Conservation (phyloP, 2,888 invertebrate genomes). For the Latrodectus hesperus region DNA sequence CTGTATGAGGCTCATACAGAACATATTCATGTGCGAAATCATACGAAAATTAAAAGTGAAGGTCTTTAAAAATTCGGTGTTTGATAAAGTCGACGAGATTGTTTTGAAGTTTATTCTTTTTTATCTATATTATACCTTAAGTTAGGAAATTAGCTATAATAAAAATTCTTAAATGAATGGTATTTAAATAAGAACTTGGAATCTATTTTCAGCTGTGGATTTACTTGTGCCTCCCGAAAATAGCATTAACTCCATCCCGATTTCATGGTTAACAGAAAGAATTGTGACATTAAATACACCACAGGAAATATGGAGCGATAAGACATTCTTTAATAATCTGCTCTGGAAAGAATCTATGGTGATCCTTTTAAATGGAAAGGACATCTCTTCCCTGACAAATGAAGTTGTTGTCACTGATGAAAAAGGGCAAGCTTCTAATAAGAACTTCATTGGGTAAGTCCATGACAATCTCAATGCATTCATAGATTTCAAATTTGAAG, state of each 20-base stretch:
- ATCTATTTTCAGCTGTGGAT: slow-evolving; percentile 21
- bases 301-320: slow-evolving; percentile 26
- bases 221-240: slow-evolving; percentile 6
- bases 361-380: slow-evolving; percentile 12
- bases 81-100: too few species aligned
- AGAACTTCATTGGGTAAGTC: slow-evolving; percentile 41
- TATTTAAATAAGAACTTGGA: neutral
- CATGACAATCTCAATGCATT: too few species aligned
- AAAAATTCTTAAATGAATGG: too few species aligned
- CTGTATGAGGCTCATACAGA: too few species aligned
- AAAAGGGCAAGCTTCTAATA: neutral
- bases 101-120: too few species aligned
- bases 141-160: too few species aligned
- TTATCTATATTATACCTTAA: too few species aligned
- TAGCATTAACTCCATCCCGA: neutral
- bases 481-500: too few species aligned
- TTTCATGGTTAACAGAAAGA: slow-evolving; percentile 11
- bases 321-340: slow-evolving; percentile 3
- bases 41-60: too few species aligned
- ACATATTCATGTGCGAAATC: too few species aligned
- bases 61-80: too few species aligned
- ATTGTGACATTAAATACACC: slow-evolving; percentile 42
- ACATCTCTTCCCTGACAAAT: neutral
- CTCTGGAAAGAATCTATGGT: neutral
- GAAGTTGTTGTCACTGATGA: slow-evolving; percentile 27